Evolutionary conservation across 2,797 vertebrate genomes (phyloP).

Genomic region (Pseudomugil tenellus): DNA sequence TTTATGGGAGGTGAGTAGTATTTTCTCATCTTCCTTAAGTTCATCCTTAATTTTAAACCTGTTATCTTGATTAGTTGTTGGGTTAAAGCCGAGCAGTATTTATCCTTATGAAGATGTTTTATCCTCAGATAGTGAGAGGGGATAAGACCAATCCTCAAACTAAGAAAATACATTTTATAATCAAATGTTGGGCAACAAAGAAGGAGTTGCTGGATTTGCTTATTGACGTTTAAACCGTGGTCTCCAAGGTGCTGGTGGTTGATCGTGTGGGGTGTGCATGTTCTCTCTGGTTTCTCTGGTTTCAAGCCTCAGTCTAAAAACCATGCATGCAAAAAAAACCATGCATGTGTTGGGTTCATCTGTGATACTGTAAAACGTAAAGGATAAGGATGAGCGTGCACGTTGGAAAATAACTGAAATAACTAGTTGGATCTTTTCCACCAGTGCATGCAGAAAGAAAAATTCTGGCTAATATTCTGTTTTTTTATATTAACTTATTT

Average conservation of each 20-base stretch:
- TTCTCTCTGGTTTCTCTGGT: not conserved
- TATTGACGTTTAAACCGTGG: not conserved
- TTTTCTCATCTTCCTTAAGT: too few relatives aligned
- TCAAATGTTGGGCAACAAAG: not conserved
- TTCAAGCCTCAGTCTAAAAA: not conserved
- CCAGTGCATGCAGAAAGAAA: too few relatives aligned
- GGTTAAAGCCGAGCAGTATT: not conserved
- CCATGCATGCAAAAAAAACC: too few relatives aligned
- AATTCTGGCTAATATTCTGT: not conserved
- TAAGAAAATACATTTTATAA: not conserved
- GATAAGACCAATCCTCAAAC: not conserved
- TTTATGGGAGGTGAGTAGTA: not conserved
- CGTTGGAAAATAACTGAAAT: conserved; percentile 4
- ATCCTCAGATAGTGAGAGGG: too few relatives aligned
- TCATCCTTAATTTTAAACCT: not conserved
- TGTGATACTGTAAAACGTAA: not conserved
- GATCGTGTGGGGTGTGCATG: not conserved
- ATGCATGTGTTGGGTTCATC: not conserved
- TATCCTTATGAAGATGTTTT: not conserved
- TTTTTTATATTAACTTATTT: not conserved
- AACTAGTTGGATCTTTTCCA: too few relatives aligned
- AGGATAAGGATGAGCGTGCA: not conserved
- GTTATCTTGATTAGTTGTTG: not conserved
- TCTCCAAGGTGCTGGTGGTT: too few relatives aligned
- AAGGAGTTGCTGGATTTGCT: not conserved